Conservation (phyloP, 2,888 invertebrate genomes). For the Phyllotreta cruciferae region DNA sequence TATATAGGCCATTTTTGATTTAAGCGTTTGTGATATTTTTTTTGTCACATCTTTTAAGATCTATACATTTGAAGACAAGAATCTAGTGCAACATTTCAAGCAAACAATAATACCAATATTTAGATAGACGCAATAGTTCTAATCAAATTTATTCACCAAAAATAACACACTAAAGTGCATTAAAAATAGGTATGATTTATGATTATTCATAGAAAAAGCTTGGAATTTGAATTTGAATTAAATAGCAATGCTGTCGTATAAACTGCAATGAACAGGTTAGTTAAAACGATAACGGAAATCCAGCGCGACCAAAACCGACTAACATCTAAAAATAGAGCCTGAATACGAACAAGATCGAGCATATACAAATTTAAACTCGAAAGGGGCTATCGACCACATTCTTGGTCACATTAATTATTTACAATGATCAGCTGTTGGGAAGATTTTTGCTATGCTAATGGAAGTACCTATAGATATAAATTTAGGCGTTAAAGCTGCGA, state of each 20-base stretch:
- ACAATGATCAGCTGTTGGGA: not conserved
- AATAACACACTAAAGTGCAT: too few species aligned
- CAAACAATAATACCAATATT: too few species aligned
- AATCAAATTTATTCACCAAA: too few species aligned
- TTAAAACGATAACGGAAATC: slow-evolving; percentile 6
- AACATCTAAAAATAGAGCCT: slow-evolving; percentile 6
- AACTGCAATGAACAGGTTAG: slow-evolving; percentile 7
- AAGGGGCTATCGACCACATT: slow-evolving; percentile 7
- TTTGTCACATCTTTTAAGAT: too few species aligned
- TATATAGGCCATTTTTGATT: slow-evolving; percentile 37
- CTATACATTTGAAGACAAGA: too few species aligned
- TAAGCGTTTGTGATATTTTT: not conserved
- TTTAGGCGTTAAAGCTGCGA: too few species aligned
- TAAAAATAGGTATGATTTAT: too few species aligned
- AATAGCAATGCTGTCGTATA: slow-evolving; percentile 1
- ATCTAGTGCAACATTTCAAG: too few species aligned
- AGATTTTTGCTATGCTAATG: not conserved
- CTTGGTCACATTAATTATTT: slow-evolving; percentile 9
- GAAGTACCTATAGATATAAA: not conserved
- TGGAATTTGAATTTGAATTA: not conserved
- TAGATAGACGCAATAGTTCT: too few species aligned
- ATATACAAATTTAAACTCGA: slow-evolving; percentile 10
- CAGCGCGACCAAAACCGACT: not conserved
- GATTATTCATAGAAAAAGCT: not conserved
- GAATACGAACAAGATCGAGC: not conserved